Evolutionary conservation across 2,113 vertebrate genomes (phyloP), one percentile per base, ranked within the genome.

Genomic region (Craseonycteris thonglongyai): DNA sequence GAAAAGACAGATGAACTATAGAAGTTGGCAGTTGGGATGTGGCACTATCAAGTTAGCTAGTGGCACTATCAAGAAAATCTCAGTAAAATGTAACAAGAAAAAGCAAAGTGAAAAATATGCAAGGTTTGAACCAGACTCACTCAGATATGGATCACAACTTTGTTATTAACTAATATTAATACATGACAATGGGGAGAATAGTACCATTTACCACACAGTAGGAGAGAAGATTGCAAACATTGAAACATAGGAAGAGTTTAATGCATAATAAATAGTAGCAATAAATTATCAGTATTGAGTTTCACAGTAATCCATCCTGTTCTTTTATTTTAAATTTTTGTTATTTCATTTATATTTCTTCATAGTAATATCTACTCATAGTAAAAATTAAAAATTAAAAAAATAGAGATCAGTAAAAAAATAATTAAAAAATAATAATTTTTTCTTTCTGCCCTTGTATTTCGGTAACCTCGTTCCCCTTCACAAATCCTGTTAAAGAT

Each of bases 271-370:
- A 89, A 78, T 45, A 66, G 18, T 38, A 79, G 30, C 7, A 72
- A 38, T 56, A 86, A 72, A 51, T 91, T 5, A 42, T 54, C 35
- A 45, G 15, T 30, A 33, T 61, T 80, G 24, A 47, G 35, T 47
- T 88, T 51, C 22, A 33, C 40, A 68, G 10, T 19, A 47, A 86
- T 88, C 2, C 6, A 7, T 61, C 5, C 19, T 75, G n/a, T 21
- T 26, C 76, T 66, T 33, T 66, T 66, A 11, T 49, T 81, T 74
- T 85, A 5, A 24, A 16, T 72, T 6, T 35, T 76, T 68, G 26
- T 38, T 91, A 68, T 93, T 92, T 78, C 26, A 69, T 47, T 92
- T 26, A 56, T 76, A 15, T 80, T 94, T 88, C 81, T 83, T 78
- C 59, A 51, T 40, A 61, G 9, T 24, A 88, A 63, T 61, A 84